Base-by-base conservation (phyloP, 64 coral and sea anemone species). In the Montipora sp. region DNA sequence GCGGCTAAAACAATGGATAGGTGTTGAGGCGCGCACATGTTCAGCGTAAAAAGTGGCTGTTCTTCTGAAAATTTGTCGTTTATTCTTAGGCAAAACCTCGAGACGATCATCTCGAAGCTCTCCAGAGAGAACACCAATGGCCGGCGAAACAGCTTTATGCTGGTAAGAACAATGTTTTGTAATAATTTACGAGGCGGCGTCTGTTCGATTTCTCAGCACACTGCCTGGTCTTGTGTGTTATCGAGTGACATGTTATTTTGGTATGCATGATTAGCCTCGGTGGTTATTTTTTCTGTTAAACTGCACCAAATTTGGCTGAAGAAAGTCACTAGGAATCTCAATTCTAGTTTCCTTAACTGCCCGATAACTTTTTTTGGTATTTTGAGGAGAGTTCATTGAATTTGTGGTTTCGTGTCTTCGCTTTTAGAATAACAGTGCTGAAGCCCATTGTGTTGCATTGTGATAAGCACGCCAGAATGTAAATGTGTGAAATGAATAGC, bases 71-170 rank as follows among this genome's bases (percentile, higher is more conserved):
- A 10, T 84, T 80, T n/a, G 47, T 65, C 22, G 8, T 88, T 65
- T 13, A 48, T 87, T 49, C 45, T 44, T 55, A 93, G 91, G 66
- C 91, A 93, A 63, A 93, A 93, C 83, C 48, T 93, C 61, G 91
- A 93, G 66, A 93, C 91, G 13, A 93, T 93, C 27, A 93, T 93
- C 63, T 93, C 91, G 66, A 93, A 93, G 91, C 91, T 93, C 71
- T 93, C 91, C 5, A 93, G 87, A 59, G 91, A 93, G 46, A 83
- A 93, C 15, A 83, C 91, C 75, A 79, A 84, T 83, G 80, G 91
- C 13, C 87, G 77, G 78, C 83, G 83, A 1, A 80, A 87, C 48
- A 93, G 91, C 70, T 93, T 87, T 87, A 69, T 93, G 72, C 51
- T 93, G 91, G 91, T 93, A 87, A 93, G 91, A 4, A 14, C 82